Evolutionary conservation across 2,797 vertebrate genomes (phyloP).

Genomic region (Takifugu ocellatus): DNA sequence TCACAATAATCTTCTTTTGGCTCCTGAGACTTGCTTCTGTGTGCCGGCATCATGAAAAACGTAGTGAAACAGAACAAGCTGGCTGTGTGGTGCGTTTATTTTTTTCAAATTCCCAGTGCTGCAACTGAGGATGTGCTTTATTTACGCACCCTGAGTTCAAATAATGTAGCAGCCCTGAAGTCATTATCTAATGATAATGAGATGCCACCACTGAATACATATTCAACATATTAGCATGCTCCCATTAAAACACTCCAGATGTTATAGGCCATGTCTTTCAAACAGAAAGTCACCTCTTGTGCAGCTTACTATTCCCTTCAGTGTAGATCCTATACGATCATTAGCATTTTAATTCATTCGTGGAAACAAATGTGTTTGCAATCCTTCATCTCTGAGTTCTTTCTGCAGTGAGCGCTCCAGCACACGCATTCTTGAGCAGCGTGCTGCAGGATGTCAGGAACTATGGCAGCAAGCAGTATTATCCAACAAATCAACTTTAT

Average conservation of each 20-base stretch:
- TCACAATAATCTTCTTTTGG: background rate
- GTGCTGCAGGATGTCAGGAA: conserved; percentile 11
- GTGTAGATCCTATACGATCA: background rate
- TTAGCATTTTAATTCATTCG: background rate
- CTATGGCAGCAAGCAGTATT: conserved; percentile 2
- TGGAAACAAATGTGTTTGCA: background rate
- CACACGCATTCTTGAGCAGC: background rate
- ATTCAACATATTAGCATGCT: conserved; percentile 50
- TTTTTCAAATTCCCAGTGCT: conserved; percentile 38
- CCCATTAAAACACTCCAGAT: conserved; percentile 16
- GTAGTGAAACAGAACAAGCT: conserved; percentile 17
- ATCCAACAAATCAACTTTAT: conserved; percentile 10
- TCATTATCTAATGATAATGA: conserved; percentile 56
- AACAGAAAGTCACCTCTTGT: background rate
- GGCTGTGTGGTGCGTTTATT: conserved; percentile 47
- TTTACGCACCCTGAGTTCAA: conserved; percentile 49
- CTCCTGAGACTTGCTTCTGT: conserved; percentile 23
- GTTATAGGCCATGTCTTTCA: background rate
- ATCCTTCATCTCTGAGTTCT: too few species aligned
- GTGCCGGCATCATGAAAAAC: conserved; percentile 26
- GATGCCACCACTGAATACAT: conserved; percentile 36
- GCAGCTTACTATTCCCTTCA: background rate
- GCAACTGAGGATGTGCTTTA: conserved; percentile 44
- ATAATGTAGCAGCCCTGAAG: conserved; percentile 52
- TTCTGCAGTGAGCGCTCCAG: too few species aligned